Base-by-base conservation (phyloP, 2,113 vertebrate species). In the Solea solea region DNA sequence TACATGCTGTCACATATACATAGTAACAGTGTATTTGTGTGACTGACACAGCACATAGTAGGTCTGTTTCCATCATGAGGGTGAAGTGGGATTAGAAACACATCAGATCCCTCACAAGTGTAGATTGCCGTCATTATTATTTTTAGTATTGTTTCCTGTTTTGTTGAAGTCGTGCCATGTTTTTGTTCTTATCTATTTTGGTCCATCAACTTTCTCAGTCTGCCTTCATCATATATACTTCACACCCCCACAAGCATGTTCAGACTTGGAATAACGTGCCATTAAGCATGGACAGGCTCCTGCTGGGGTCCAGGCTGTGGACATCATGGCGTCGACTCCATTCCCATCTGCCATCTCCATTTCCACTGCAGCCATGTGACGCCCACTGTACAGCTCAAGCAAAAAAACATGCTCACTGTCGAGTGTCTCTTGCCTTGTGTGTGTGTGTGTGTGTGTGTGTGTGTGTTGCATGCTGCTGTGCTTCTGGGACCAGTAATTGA, bases 231-330 rank as follows among this genome's bases (percentile, higher is more conserved):
- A 11, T 66, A 48, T 67, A 41, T 28, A 34, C 14, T 54, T 78
- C 21, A 76, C 66, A 62, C 69, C 59, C 34, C 5, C 34, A 64
- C 60, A 12, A 65, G 21, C 42, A 57, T 66, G 50, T 71, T 51
- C 13, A 49, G 49, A 49, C 45, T 41, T 27, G n/a, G 69, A 61
- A 25, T 50, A 69, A 61, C 65, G 53, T 68, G 27, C 61, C 58
- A 66, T 82, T 82, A 41, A 55, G 54, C 60, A 52, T 45, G 41
- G 15, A 58, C 44, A 63, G 74, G 21, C 69, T 74, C 84, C 58
- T 52, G 82, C 82, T 87, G 87, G 16, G 69, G 41, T 51, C 25
- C 77, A 64, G 78, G 49, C 77, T 87, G 77, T 76, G 82, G 66
- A 72, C 76, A 50, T 67, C 64, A 52, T 75, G 50, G 62, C 54